Percentiles rank a stretch among this genome's conserved stretches.
These are phyloP conservation scores for Heliconius melpomene DNA, from an alignment of 1,140 invertebrate genomes.

Conservation along the genomic window DNA sequence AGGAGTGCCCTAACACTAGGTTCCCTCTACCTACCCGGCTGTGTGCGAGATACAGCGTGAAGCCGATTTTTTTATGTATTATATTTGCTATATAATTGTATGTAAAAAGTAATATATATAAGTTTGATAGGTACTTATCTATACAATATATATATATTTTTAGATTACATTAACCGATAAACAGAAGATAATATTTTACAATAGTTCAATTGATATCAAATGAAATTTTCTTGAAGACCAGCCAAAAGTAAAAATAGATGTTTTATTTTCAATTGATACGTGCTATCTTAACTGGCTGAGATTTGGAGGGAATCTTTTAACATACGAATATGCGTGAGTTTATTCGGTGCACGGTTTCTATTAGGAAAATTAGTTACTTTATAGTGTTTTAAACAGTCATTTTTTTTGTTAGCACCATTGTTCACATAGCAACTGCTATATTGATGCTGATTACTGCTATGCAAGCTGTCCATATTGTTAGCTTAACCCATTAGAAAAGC, in stretches of 20 bases:
- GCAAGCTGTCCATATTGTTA: slow-evolving; percentile 41
- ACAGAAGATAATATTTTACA: not conserved
- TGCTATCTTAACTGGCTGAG: not conserved
- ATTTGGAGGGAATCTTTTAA: not conserved
- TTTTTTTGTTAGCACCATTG: slow-evolving; percentile 51
- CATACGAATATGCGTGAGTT: not conserved
- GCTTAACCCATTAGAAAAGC: slow-evolving; percentile 36
- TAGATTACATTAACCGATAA: not conserved
- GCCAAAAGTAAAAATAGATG: slow-evolving; percentile 5
- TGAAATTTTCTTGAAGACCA: not conserved
- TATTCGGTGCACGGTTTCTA: slow-evolving; percentile 52
- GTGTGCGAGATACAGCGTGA: too few relatives aligned
- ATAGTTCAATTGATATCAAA: slow-evolving; percentile 2
- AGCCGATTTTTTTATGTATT: too few relatives aligned
- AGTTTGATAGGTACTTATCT: not conserved
- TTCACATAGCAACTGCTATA: too few relatives aligned
- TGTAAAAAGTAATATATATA: not conserved
- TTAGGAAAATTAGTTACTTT: slow-evolving; percentile 44
- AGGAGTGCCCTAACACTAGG: too few relatives aligned
- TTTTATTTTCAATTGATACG: slow-evolving; percentile 6
- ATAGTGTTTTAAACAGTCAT: not conserved
- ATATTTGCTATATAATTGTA: not conserved
- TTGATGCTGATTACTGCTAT: too few relatives aligned
- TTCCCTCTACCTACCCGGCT: too few relatives aligned
- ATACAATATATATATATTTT: not conserved